These are phyloP conservation scores for Xiphophorus birchmanni DNA, from an alignment of 2,797 vertebrate genomes.

Conservation along the genomic window DNA sequence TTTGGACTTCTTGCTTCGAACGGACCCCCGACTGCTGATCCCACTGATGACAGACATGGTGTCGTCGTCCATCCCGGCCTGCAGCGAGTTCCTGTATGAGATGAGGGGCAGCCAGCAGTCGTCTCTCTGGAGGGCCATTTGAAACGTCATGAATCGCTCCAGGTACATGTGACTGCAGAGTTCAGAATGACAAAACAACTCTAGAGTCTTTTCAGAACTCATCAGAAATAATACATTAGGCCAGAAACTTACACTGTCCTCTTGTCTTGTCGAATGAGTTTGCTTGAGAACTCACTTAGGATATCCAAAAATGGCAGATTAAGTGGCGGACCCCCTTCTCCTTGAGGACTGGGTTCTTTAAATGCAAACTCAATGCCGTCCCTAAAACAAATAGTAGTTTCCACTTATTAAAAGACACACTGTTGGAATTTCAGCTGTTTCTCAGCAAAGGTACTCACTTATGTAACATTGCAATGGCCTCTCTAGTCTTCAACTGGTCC, in stretches of 20 bases:
- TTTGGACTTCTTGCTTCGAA: constrained; percentile 95
- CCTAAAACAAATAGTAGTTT: constrained; percentile 67
- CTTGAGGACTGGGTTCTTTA: constrained; percentile 95
- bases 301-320: constrained; percentile 96
- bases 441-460: constrained; percentile 84
- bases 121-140: constrained; percentile 97
- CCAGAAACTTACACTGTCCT: constrained; percentile 91
- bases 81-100: constrained; percentile 96
- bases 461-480: constrained; percentile 97
- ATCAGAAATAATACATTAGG: not conserved
- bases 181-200: constrained; percentile 14
- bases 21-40: constrained; percentile 92
- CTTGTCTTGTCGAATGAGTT: constrained; percentile 96
- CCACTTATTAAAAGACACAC: not conserved
- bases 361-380: constrained; percentile 98
- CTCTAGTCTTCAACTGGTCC: constrained; percentile 96
- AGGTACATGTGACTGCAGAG: constrained; percentile 91
- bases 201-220: constrained; percentile 13
- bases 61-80: constrained; percentile 94
- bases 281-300: constrained; percentile 97
- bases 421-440: not conserved
- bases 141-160: constrained; percentile 99
- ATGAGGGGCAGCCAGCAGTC: constrained; percentile 99
- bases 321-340: constrained; percentile 91
- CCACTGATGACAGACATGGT: constrained; percentile 97